Conservation (phyloP, 2,888 invertebrate species). For the Macaria notata region DNA sequence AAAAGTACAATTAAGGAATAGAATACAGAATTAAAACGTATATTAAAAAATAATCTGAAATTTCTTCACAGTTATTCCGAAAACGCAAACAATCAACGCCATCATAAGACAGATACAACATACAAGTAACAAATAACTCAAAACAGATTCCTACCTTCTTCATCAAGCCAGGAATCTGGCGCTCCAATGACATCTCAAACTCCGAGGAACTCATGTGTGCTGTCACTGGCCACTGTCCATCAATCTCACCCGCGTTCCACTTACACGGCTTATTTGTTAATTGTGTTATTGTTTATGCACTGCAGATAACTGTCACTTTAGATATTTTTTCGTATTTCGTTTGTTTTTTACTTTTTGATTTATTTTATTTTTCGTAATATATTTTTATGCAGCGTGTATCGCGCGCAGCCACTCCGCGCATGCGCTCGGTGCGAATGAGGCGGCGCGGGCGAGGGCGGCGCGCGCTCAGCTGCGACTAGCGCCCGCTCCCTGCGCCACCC, state of each 20-base stretch:
- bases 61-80: too few relatives aligned
- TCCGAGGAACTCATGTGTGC: constrained; percentile 63
- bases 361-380: constrained; percentile 29
- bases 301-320: constrained; percentile 62
- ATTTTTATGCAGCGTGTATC: constrained; percentile 34
- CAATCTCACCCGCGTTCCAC: constrained; percentile 51
- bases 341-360: constrained; percentile 28
- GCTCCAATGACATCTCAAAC: constrained; percentile 72
- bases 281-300: constrained; percentile 51
- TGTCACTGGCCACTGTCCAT: constrained; percentile 47
- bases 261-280: constrained; percentile 55
- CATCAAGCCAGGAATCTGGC: constrained; percentile 69
- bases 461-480: constrained; percentile 42
- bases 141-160: constrained; percentile 57
- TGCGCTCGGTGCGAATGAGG: constrained; percentile 63
- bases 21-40: too few relatives aligned
- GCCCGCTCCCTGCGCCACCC: constrained; percentile 48
- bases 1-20: too few relatives aligned
- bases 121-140: too few relatives aligned
- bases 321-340: constrained; percentile 31
- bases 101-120: too few relatives aligned
- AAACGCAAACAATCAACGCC: too few relatives aligned
- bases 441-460: constrained; percentile 36
- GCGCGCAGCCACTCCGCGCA: constrained; percentile 62
- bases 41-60: too few relatives aligned